Percentiles rank a stretch among this genome's conserved stretches.
Evolutionary conservation across 2,113 vertebrate species (phyloP).

Genomic region (Bos javanicus): DNA sequence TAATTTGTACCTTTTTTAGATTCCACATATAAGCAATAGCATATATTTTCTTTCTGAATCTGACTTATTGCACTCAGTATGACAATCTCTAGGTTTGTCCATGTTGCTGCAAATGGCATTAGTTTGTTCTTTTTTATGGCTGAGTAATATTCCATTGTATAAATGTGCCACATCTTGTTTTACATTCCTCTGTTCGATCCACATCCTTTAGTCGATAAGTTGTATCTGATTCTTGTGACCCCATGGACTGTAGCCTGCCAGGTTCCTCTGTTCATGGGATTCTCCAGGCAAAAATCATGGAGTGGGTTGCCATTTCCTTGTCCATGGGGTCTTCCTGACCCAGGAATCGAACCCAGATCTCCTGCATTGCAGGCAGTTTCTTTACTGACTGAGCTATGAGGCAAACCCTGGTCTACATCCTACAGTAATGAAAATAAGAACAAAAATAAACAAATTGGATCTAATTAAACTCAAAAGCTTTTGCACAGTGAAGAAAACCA

Average conservation of each 20-base stretch:
- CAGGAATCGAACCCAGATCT: not conserved
- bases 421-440: not conserved
- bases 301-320: not conserved
- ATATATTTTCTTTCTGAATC: not conserved
- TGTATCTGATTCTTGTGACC: not conserved
- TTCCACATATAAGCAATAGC: not conserved
- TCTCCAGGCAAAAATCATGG: not conserved
- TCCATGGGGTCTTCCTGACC: not conserved
- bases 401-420: not conserved
- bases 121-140: not conserved
- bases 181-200: rapidly evolving
- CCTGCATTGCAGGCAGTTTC: not conserved
- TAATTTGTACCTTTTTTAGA: not conserved
- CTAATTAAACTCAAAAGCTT: not conserved
- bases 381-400: rapidly evolving
- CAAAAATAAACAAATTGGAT: not conserved
- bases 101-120: not conserved
- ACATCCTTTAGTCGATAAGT: not conserved
- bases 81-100: not conserved
- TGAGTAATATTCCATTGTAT: not conserved
- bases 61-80: not conserved
- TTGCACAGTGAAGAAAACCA: not conserved
- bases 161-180: not conserved
- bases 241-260: not conserved
- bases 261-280: not conserved